phyloP scores from a whole-genome alignment of 23 tunicate genomes.

The Ascidia mentula region DNA sequence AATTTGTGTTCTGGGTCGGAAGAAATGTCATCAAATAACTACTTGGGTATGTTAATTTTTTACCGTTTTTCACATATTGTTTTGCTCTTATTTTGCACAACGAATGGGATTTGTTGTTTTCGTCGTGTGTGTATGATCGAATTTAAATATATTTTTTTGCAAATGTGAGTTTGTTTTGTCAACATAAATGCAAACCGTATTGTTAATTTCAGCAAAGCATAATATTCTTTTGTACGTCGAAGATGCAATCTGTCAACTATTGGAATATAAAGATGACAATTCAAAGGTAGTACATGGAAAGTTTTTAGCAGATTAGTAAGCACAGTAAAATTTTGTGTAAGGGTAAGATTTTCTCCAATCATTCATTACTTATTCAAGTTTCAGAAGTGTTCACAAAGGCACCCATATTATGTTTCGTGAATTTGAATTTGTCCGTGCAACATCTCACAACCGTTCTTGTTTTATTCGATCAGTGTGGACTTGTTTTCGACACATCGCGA shows the following conservation, averaged over 20 bases:
- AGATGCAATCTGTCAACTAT: conserved; percentile 74
- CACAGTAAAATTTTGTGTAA: neutral
- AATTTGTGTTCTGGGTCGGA: neutral
- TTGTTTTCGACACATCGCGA: conserved; percentile 72
- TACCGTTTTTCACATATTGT: neutral
- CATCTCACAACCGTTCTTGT: conserved; percentile 60
- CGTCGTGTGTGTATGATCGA: neutral
- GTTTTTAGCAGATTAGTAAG: conserved; percentile 83
- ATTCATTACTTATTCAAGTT: conserved; percentile 16
- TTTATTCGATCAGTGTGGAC: conserved; percentile 79
- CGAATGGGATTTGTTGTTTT: too few relatives aligned
- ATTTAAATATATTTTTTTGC: neutral
- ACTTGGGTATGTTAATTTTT: neutral
- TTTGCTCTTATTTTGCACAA: too few relatives aligned
- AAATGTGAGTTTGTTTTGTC: too few relatives aligned
- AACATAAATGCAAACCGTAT: neutral
- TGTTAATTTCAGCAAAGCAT: conserved; percentile 60
- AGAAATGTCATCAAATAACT: neutral
- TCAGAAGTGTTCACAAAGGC: conserved; percentile 83
- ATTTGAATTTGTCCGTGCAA: conserved; percentile 51
- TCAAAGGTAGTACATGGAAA: conserved; percentile 60
- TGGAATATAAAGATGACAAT: conserved; percentile 73
- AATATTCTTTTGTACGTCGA: conserved; percentile 55
- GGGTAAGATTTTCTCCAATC: neutral
- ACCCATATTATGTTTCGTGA: conserved; percentile 73